phyloP scores from a whole-genome alignment of 1,140 invertebrate genomes.

The Habropoda laboriosa region DNA sequence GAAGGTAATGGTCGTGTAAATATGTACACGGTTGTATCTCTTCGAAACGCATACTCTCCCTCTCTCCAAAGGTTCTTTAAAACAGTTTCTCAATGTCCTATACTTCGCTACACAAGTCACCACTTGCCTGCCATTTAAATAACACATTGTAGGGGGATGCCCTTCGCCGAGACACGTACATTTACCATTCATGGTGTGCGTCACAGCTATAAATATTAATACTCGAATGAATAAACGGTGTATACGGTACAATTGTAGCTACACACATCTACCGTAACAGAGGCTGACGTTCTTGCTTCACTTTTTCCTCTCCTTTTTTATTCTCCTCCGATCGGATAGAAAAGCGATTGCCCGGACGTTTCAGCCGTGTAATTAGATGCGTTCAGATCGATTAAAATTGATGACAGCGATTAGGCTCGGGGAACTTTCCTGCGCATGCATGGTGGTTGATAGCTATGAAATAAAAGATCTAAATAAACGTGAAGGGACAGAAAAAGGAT shows the following conservation, averaged over 20 bases:
- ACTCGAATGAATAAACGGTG: constrained; percentile 12
- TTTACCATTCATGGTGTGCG: constrained; percentile 29
- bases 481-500: not conserved
- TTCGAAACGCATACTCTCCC: constrained; percentile 18
- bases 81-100: constrained; percentile 4
- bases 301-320: too few relatives aligned
- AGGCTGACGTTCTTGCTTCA: not conserved
- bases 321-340: not conserved
- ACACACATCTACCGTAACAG: constrained; percentile 8
- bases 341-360: not conserved
- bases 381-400: not conserved
- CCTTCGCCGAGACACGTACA: constrained; percentile 26
- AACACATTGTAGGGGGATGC: constrained; percentile 5
- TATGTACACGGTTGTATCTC: constrained; percentile 25
- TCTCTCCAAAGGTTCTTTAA: not conserved
- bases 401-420: not conserved
- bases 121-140: constrained; percentile 27
- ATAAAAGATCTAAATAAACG: too few relatives aligned
- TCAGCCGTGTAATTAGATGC: not conserved
- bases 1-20: not conserved
- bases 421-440: not conserved
- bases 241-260: constrained; percentile 17
- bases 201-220: constrained; percentile 43
- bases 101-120: constrained; percentile 8
- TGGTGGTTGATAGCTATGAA: too few relatives aligned